Evolutionary conservation across 2,888 invertebrate genomes (phyloP).

Genomic region (Strigamia maritima): DNA sequence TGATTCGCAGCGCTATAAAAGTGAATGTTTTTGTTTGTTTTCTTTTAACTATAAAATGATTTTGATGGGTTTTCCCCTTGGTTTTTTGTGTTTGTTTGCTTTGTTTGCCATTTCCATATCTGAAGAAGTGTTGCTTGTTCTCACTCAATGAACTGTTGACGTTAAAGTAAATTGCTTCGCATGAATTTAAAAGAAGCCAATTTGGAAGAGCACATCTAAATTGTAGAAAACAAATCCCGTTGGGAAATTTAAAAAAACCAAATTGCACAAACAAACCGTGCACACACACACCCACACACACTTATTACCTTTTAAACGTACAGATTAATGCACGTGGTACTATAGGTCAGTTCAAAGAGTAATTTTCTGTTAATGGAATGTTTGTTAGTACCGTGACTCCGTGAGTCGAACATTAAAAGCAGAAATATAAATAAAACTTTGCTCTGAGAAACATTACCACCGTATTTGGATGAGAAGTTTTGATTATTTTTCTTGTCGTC

Average conservation of each 20-base stretch:
- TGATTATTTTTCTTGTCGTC: neutral
- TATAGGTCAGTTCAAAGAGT: conserved; percentile 17
- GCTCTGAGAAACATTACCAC: neutral
- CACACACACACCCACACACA: conserved; percentile 19
- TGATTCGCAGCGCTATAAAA: neutral
- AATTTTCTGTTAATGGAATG: neutral
- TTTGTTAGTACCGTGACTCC: neutral
- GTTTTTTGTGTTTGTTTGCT: neutral
- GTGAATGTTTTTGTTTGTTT: neutral
- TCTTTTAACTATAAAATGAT: neutral
- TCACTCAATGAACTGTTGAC: conserved; percentile 11
- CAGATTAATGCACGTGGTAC: neutral
- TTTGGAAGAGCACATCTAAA: conserved; percentile 26
- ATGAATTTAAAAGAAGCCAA: conserved; percentile 28
- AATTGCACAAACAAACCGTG: conserved; percentile 32
- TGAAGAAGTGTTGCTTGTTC: neutral
- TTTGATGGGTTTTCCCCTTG: neutral
- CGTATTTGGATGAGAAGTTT: neutral
- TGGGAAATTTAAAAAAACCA: conserved; percentile 30
- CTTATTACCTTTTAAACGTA: conserved; percentile 30
- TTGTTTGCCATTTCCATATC: neutral
- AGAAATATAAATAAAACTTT: neutral
- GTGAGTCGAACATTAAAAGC: neutral
- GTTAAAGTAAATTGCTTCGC: conserved; percentile 19
- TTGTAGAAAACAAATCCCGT: conserved; percentile 28